Base-by-base conservation (phyloP, 2,113 vertebrate species). In the Misgurnus anguillicaudatus region DNA sequence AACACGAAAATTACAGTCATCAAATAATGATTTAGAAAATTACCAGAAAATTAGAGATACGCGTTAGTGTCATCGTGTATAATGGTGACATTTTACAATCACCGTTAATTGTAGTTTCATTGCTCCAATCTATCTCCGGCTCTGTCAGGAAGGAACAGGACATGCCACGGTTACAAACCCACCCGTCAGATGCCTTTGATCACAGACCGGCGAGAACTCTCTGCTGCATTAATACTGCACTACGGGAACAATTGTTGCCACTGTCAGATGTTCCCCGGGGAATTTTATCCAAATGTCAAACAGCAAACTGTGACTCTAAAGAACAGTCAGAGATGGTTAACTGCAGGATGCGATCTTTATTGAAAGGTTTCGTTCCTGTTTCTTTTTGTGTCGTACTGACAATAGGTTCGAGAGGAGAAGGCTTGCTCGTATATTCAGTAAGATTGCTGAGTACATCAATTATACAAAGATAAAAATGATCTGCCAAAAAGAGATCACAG, bases 281-380 rank as follows among this genome's bases (percentile, higher is more conserved):
- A 61, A 81, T 64, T 73, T 60, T 58, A 72, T 71, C 16, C 67
- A 63, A 65, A 71, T 72, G 57, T 70, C 66, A 70, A 31, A 70
- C 9, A 10, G 24, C 24, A 47, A 81, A 63, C 36, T 74, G 61
- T 53, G 65, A 63, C 73, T 36, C 57, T 31, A 77, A 64, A 41
- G 39, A 81, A 65, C 63, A n/a, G 38, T 14, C 48, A n/a, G 14
- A 65, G 39, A 61, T 61, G 19, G 65, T 42, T 45, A 53, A 51
- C 42, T 31, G 31, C 9, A 53, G 9, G 19, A 24, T 63, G 55
- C 39, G 53, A 65, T 76, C 57, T 62, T 21, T 31, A 6, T 55
- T 17, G 38, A 55, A 74, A 75, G 58, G 47, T 38, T 63, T 61
- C 38, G 13, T n/a, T 17, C 16, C 58, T 66, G 39, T 77, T 57